A percentile compares a stretch with the other conserved stretches of the same genome.
Evolutionary conservation across 2,888 invertebrate species (phyloP).

Genomic region (Lampropteryx suffumata): DNA sequence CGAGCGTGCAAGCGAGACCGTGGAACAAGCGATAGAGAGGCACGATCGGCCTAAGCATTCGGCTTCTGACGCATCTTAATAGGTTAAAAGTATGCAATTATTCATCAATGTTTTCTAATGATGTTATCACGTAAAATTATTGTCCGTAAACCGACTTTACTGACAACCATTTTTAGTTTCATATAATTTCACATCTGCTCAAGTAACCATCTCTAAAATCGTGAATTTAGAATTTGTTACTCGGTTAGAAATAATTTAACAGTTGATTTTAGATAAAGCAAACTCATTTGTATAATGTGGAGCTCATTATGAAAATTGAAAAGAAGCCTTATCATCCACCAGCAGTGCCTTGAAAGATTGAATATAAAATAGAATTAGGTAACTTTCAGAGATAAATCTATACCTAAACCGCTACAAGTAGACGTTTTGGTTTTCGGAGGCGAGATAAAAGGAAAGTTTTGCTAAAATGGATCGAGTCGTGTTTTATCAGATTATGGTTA

Average conservation of each 20-base stretch:
- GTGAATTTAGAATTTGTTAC: too few species aligned
- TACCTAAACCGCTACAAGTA: constrained; percentile 23
- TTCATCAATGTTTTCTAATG: too few species aligned
- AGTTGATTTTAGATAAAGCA: constrained; percentile 5
- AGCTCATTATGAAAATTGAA: constrained; percentile 34
- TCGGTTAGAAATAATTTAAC: background rate
- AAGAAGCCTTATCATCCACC: constrained; percentile 34
- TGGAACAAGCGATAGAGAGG: too few species aligned
- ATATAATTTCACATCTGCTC: too few species aligned
- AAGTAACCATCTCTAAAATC: too few species aligned
- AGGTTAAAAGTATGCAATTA: too few species aligned
- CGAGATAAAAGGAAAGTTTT: constrained; percentile 40
- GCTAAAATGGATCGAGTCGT: constrained; percentile 37
- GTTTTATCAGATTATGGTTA: constrained; percentile 48
- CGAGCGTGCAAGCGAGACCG: too few species aligned
- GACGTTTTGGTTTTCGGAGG: constrained; percentile 33
- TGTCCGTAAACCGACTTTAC: too few species aligned
- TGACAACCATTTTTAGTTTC: too few species aligned
- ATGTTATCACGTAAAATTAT: too few species aligned
- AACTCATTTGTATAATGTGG: constrained; percentile 27
- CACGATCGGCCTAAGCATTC: too few species aligned
- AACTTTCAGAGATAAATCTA: constrained; percentile 38
- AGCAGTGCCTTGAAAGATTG: constrained; percentile 40
- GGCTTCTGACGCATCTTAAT: too few species aligned
- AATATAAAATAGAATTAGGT: constrained; percentile 40